These are phyloP conservation scores for Drosophila chauvacae DNA, from an alignment of 1,140 invertebrate species.

Conservation along the genomic window DNA sequence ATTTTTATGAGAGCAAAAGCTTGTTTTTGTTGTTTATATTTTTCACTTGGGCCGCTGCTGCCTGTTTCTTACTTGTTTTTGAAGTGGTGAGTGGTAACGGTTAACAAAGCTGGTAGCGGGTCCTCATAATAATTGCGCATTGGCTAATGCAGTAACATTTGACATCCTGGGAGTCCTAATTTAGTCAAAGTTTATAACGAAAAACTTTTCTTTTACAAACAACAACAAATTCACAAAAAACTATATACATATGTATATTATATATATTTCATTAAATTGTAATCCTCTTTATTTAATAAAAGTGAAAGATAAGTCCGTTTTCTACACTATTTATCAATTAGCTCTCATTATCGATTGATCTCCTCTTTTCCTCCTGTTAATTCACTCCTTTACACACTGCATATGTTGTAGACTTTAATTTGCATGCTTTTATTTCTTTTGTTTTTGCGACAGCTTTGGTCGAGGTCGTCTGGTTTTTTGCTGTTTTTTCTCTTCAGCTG, in stretches of 20 bases:
- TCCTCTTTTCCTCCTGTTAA: conserved; percentile 1
- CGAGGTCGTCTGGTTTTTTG: conserved; percentile 82
- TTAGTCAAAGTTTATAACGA: neutral
- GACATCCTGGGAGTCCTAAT: neutral
- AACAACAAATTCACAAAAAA: no score
- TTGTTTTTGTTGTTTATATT: conserved; percentile 37
- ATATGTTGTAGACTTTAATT: conserved; percentile 20
- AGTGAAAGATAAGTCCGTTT: neutral
- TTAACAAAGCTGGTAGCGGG: conserved; percentile 15
- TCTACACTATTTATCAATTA: neutral
- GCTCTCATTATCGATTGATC: neutral
- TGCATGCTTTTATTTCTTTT: conserved; percentile 44
- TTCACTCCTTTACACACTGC: conserved; percentile 5
- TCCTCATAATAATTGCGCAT: conserved; percentile 17
- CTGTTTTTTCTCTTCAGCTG: conserved; percentile 51
- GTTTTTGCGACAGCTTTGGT: conserved; percentile 73
- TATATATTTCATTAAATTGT: no score
- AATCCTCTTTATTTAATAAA: neutral
- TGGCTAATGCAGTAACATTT: neutral
- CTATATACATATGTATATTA: no score
- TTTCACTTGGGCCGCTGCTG: conserved; percentile 31
- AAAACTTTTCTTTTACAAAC: neutral
- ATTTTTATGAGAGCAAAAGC: conserved; percentile 55
- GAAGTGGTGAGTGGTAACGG: conserved; percentile 34
- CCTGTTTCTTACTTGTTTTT: conserved; percentile 38